A percentile compares a stretch with the other conserved stretches of the same genome.
Conservation (phyloP, 2,888 invertebrate species). For the Ischnura elegans region DNA sequence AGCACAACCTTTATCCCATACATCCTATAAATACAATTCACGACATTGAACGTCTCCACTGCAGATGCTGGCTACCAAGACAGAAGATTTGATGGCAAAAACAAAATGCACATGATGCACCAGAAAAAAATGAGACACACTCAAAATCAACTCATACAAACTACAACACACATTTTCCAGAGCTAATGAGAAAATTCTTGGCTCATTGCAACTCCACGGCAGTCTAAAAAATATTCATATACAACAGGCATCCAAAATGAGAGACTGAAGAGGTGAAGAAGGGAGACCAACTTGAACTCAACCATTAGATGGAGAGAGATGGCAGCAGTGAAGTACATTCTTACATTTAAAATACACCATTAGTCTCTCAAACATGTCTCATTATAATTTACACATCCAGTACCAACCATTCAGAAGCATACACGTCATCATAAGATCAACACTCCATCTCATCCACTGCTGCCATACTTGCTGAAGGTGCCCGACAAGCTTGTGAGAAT, state of each 20-base stretch:
- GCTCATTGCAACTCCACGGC: not conserved
- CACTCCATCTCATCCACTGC: constrained; percentile 63
- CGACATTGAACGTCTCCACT: constrained; percentile 9
- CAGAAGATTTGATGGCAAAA: not conserved
- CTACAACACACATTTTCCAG: not conserved
- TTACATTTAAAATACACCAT: constrained; percentile 13
- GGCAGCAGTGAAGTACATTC: constrained; percentile 42
- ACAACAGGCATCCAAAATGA: not conserved
- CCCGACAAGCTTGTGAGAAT: constrained; percentile 52
- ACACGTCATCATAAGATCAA: not conserved
- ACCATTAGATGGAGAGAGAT: not conserved
- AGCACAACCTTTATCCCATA: constrained; percentile 60
- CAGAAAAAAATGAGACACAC: not conserved
- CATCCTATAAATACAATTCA: constrained; percentile 56
- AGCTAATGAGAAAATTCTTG: not conserved
- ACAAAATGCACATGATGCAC: not conserved
- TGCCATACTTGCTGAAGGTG: not conserved
- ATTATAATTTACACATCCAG: not conserved
- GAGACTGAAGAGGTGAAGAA: not conserved
- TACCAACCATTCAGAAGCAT: constrained; percentile 24
- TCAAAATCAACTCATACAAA: not conserved
- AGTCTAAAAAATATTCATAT: constrained; percentile 17
- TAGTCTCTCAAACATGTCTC: constrained; percentile 13
- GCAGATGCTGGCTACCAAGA: not conserved
- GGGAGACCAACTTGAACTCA: not conserved